Base-by-base conservation (phyloP, 2,888 invertebrate genomes). In the Dynastes tityus region DNA sequence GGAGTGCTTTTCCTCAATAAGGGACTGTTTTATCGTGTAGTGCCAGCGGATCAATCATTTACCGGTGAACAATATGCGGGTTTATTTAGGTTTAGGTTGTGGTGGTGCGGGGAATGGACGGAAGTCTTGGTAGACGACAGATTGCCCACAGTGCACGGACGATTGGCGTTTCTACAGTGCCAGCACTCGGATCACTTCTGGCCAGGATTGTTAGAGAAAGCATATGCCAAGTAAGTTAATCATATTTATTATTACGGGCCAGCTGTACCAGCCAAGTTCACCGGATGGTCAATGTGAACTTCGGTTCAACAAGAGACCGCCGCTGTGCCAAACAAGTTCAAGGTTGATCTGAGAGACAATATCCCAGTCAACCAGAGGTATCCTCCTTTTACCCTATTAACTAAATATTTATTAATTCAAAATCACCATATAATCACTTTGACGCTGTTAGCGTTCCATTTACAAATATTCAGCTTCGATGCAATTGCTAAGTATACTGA, bases 61-160 rank as follows among this genome's bases (percentile, higher is more conserved):
- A 92, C 91, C 76, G 91, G 91, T 51, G 91, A 91, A 13, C 91
- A 92, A 16, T 94, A 95, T 84, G 92, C 94, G 64, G 96, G 96
- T 0, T 93, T 96, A 22, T 96, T 96, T 89, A 93, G 97, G 82
- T 97, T 97, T 89, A 93, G 97, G 0, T 89, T 97, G 29, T 97
- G 97, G 97, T 97, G 97, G 96, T 96, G 96, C 86, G 97, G 97
- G 3, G 95, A 96, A 87, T 97, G 97, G 97, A 93, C 95, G 37
- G 97, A 97, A 87, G 95, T 95, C 49, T 90, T 97, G 71, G 96
- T 97, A 22, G 97, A 97, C 87, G 97, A 97, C 88, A 92, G 96
- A 29, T 90, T 97, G 80, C 97, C 97, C 5, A 96, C 96, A 0
- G 95, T 97, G 61, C 95, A 96, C 86, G 96, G 96, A 9, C 92